These are phyloP conservation scores for Poliocrania exsul DNA, from an alignment of 2,797 vertebrate species.

Conservation along the genomic window DNA sequence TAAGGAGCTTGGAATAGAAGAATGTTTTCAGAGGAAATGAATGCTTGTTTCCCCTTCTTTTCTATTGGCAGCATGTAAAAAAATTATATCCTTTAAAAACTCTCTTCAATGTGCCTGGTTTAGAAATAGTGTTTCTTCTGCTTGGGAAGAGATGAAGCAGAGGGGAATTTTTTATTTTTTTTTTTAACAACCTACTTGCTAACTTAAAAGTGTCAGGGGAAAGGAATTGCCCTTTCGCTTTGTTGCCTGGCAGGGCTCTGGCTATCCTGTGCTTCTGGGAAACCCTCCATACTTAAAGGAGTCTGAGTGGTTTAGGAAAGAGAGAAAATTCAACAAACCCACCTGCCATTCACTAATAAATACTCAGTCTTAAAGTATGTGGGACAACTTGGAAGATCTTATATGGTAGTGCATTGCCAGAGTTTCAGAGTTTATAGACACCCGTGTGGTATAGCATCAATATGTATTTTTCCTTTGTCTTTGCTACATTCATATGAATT, in stretches of 20 bases:
- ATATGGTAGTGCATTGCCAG: fast-evolving
- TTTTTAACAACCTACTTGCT: neutral
- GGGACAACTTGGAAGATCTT: neutral
- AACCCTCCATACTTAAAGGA: neutral
- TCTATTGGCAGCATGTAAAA: neutral
- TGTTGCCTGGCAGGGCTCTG: neutral
- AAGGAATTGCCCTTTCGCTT: neutral
- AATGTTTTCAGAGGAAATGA: neutral
- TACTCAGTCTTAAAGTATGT: neutral
- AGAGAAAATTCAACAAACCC: neutral
- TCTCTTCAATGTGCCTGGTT: neutral
- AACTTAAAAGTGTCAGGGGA: neutral
- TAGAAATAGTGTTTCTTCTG: neutral
- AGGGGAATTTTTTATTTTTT: neutral
- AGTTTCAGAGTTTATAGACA: neutral
- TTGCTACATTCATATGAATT: neutral
- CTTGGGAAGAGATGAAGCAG: neutral
- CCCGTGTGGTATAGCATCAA: neutral
- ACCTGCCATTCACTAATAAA: neutral
- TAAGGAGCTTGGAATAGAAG: neutral
- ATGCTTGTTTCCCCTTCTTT: neutral
- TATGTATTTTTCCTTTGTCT: neutral
- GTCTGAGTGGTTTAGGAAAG: neutral
- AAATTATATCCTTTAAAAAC: neutral
- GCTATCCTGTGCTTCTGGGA: neutral